Base-by-base conservation (phyloP, 2,888 invertebrate genomes). In the Sepioteuthis lessoniana region DNA sequence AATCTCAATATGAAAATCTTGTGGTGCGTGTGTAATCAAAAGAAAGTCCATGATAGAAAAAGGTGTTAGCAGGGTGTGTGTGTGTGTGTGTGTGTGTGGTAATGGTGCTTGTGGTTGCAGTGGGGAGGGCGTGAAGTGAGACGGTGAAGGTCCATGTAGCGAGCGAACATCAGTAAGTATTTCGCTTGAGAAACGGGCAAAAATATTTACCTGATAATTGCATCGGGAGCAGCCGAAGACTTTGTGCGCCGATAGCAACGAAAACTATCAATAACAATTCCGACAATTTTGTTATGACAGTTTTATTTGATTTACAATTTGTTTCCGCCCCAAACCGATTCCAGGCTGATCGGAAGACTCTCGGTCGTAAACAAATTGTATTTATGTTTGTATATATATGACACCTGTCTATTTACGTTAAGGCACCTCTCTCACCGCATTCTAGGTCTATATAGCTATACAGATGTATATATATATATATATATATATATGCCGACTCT, bases 171-270 rank as follows among this genome's bases (percentile, higher is more conserved):
- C 76, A 35, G 76, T 0, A 76, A n/a, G n/a, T 13, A 35, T 76
- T 76, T 35, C 76, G 76, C 35, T 76, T 76, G 3, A 16, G 76
- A n/a, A 76, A 76, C n/a, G 4, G 76, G n/a, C 76, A 76, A n/a
- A 76, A 76, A 76, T 76, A 76, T 76, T 76, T 76, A 76, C 76
- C 35, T 76, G 76, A 76, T 76, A 76, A 76, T 76, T 76, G n/a
- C 76, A 21, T 76, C 35, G 76, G n/a, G 76, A 76, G n/a, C 13
- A 1, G 19, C 21, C 76, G 35, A 76, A n/a, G 76, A 76, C 35
- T 76, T 76, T 76, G 76, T 35, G 76, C 25, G 76, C 76, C 76
- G 76, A 76, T 10, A 35, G 76, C n/a, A 76, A 76, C 2, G 10
- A 76, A 76, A n/a, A n/a, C 76, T 35, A 76, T 76, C 76, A 76